phyloP scores from a whole-genome alignment of 2,113 vertebrate genomes.

The Pomatorhinus ruficollis region DNA sequence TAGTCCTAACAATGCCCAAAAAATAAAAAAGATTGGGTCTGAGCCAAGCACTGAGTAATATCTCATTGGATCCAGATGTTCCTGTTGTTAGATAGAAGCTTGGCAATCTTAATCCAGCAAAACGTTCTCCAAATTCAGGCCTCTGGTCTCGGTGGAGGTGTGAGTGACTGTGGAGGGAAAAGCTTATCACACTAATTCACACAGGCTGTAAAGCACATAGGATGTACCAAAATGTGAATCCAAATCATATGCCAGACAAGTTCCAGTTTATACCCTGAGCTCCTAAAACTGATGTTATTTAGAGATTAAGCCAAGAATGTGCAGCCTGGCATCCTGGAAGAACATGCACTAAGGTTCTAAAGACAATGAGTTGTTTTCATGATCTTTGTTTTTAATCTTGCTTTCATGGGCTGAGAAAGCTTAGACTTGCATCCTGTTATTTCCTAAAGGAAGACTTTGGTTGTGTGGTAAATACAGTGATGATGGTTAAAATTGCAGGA shows the following conservation, averaged over 20 bases:
- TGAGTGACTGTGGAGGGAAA: neutral
- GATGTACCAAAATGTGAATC: neutral
- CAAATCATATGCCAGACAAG: neutral
- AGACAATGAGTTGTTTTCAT: neutral
- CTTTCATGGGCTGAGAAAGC: neutral
- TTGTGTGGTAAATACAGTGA: neutral
- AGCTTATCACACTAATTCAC: neutral
- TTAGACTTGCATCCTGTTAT: neutral
- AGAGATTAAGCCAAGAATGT: neutral
- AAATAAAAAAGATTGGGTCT: slow-evolving; percentile 32
- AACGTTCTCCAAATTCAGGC: neutral
- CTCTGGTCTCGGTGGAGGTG: neutral
- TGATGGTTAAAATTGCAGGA: neutral
- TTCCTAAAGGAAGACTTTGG: neutral
- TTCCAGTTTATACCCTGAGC: neutral
- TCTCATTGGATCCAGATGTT: slow-evolving; percentile 64
- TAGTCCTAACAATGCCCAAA: slow-evolving; percentile 22
- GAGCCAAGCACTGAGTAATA: slow-evolving; percentile 41
- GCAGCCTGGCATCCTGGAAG: neutral
- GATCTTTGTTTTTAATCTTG: neutral
- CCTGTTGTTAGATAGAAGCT: slow-evolving; percentile 8
- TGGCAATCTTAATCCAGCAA: neutral
- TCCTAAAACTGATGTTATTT: neutral
- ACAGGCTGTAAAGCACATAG: neutral
- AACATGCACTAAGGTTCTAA: fast-evolving